Evolutionary conservation across 2,888 invertebrate genomes (phyloP).

Genomic region (Prenolepis imparis): DNA sequence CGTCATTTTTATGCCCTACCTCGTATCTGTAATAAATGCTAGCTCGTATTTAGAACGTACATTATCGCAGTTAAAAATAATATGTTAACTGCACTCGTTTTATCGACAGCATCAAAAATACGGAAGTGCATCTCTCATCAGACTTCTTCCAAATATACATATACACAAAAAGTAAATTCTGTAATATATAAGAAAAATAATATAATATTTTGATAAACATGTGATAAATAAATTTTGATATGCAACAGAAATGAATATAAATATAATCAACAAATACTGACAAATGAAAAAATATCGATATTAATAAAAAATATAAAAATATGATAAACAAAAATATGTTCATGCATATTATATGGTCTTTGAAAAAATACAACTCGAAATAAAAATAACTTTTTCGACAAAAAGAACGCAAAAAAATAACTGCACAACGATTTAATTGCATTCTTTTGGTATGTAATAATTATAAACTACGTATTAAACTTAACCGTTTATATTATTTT

Average conservation of each 20-base stretch:
- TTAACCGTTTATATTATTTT: too few relatives aligned
- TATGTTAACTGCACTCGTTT: not conserved
- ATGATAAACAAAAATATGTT: too few relatives aligned
- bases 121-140: not conserved
- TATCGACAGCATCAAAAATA: not conserved
- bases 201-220: not conserved
- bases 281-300: too few relatives aligned
- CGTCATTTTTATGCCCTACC: not conserved
- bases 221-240: not conserved
- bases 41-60: not conserved
- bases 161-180: not conserved
- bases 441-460: too few relatives aligned
- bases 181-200: not conserved
- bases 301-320: too few relatives aligned
- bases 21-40: not conserved
- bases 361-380: too few relatives aligned
- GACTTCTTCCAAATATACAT: not conserved
- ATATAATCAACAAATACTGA: not conserved
- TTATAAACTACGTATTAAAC: too few relatives aligned
- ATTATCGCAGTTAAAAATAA: constrained; percentile 37
- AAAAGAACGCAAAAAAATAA: too few relatives aligned
- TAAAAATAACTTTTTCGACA: too few relatives aligned
- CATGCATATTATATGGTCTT: too few relatives aligned
- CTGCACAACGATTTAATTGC: too few relatives aligned
- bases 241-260: not conserved